Conservation (phyloP, 2,888 invertebrate species). For the Euplexia lucipara region DNA sequence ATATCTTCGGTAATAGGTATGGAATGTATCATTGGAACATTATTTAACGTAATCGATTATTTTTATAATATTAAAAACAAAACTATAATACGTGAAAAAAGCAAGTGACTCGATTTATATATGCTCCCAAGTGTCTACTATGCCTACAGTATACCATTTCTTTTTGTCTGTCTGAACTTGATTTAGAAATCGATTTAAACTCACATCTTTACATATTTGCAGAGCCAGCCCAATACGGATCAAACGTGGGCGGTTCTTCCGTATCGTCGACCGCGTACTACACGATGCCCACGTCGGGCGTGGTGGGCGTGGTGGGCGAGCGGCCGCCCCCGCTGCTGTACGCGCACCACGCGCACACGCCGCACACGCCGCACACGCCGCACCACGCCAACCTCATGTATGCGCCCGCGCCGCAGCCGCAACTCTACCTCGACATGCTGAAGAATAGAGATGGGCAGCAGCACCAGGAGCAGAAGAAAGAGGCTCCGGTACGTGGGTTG, state of each 20-base stretch:
- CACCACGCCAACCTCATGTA: conserved; percentile 82
- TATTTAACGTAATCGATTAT: too few relatives aligned
- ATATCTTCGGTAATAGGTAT: too few relatives aligned
- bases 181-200: background rate
- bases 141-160: too few relatives aligned
- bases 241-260: conserved; percentile 78
- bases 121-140: too few relatives aligned
- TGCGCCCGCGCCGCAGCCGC: conserved; percentile 84
- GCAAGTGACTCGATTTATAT: too few relatives aligned
- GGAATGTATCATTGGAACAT: too few relatives aligned
- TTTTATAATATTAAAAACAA: too few relatives aligned
- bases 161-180: too few relatives aligned
- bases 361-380: conserved; percentile 83
- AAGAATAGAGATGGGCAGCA: conserved; percentile 84
- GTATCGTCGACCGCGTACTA: conserved; percentile 82
- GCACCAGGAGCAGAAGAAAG: conserved; percentile 84
- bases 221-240: conserved; percentile 84
- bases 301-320: conserved; percentile 84
- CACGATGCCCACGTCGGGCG: conserved; percentile 84
- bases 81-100: too few relatives aligned
- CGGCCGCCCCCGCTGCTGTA: conserved; percentile 85
- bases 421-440: conserved; percentile 85
- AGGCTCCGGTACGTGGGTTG: conserved; percentile 75
- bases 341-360: conserved; percentile 85
- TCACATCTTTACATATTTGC: conserved; percentile 23